Evolutionary conservation across 2,888 invertebrate genomes (phyloP), one percentile per base, ranked within the genome.

Genomic region (Synanthedon tipuliformis): DNA sequence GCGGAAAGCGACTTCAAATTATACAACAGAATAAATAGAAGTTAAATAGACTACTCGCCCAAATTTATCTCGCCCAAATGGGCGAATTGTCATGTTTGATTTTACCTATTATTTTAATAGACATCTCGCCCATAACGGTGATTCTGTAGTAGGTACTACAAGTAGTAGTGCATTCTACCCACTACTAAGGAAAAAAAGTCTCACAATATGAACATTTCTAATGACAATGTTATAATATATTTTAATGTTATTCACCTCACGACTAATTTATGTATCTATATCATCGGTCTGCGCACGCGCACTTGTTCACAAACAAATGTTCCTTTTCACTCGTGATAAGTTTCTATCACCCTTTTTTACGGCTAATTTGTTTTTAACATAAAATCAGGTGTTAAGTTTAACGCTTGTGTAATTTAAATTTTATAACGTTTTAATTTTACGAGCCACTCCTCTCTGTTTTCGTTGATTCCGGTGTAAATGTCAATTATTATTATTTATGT

Each of bases 381-480:
- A 73, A 76, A 76, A 77, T 75, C 73, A 74, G 71, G 78, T 77
- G 76, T 70, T 70, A 64, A 54, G 66, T 56, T 70, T 71, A 65
- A 71, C 70, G 66, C 69, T 56, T 45, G 41, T 57, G 61, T 60
- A 56, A 59, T 59, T 60, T 49, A 49, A 49, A 49, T 18, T 45
- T 45, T 45, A 45, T 45, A 13, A 45, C 13, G n/a, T 13, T 13
- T 45, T 45, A 50, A 50, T 50, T 50, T 50, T 50, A 50, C 16
- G 12, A 48, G 48, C 50, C 53, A 55, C 40, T 8, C 50, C 48
- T 15, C 40, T 51, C 52, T 51, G 52, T 56, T 56, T 54, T 52
- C 54, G 51, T 52, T 51, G 15, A 40, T 52, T 52, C 51, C 34
- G 52, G 23, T 40, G 50, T 50, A 52, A 54, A 51, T 16, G 50